Evolutionary conservation across 1,140 invertebrate genomes (phyloP), one percentile per base, ranked within the genome.

Genomic region (Riptortus pedestris): DNA sequence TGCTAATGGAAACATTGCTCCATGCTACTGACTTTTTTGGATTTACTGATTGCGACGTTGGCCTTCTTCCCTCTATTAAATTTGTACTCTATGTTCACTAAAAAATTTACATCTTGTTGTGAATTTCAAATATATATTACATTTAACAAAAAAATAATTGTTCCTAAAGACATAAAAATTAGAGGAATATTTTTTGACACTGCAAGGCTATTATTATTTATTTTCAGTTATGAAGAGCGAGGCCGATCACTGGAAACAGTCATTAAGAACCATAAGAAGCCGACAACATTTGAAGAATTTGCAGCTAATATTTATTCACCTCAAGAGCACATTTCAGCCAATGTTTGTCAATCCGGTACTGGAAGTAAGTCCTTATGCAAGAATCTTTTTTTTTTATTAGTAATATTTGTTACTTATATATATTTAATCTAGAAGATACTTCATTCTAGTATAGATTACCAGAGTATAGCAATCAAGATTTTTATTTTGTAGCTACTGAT

Each of bases 201-300:
- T n/a, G n/a, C n/a, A n/a, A n/a, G n/a, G n/a, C n/a, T n/a, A n/a
- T 38, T 38, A 7, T 38, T 38, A 38, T 38, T 38, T 5, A 38
- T 38, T 67, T 62, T 70, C 73, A 94, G 92, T 74, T 96, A 93
- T 75, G 89, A 93, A 75, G 93, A 96, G 78, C 80, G 93, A 69
- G 85, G 87, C 67, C 83, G 90, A 64, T 88, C 86, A 47, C 80
- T 97, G 67, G 88, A 93, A 68, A 89, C 85, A 20, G 87, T 96
- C n/a, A 86, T 93, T 63, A 82, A 83, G 65, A 87, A 93, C 71
- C 90, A 96, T 74, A 91, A 90, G 74, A 86, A 90, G 72, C 81
- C 84, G 45, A 87, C 88, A 58, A 95, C 91, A 24, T 97, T 95
- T 77, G 95, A 97, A 77, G 87, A 92, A 60, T 94, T 94, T 74